Conservation (phyloP, 2,797 vertebrate species). For the Oryzias dopingdopingensis region DNA sequence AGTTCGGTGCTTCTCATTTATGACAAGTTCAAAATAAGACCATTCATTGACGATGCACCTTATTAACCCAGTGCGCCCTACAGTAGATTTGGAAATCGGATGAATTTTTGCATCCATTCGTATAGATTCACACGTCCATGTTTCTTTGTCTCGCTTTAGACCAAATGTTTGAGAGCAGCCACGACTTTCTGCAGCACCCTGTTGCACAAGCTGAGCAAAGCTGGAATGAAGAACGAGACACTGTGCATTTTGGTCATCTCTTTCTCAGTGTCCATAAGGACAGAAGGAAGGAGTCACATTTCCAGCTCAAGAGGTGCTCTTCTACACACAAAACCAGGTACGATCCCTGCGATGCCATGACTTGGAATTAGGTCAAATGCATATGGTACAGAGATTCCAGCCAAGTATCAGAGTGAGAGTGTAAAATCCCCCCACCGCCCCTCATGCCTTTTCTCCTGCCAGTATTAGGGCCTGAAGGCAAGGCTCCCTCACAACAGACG, state of each 20-base stretch:
- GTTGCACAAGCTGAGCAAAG: too few relatives aligned
- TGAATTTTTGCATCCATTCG: neutral
- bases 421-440: conserved; percentile 36
- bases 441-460: conserved; percentile 44
- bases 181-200: neutral
- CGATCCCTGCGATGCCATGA: conserved; percentile 16
- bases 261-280: too few relatives aligned
- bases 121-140: neutral
- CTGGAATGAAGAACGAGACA: too few relatives aligned
- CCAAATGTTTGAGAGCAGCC: conserved; percentile 39
- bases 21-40: too few relatives aligned
- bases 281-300: conserved; percentile 12
- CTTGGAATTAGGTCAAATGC: conserved; percentile 61
- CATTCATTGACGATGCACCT: too few relatives aligned
- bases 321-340: conserved; percentile 27
- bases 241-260: too few relatives aligned
- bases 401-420: conserved; percentile 40
- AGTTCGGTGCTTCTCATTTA: too few relatives aligned
- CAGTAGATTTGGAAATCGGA: too few relatives aligned
- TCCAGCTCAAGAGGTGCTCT: neutral
- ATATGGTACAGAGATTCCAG: conserved; percentile 41
- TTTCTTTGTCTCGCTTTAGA: conserved; percentile 23
- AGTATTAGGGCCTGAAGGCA: conserved; percentile 58
- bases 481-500: conserved; percentile 71
- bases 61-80: too few relatives aligned